These are phyloP conservation scores for Xiphophorus couchianus DNA, from an alignment of 2,113 vertebrate species.

Conservation along the genomic window DNA sequence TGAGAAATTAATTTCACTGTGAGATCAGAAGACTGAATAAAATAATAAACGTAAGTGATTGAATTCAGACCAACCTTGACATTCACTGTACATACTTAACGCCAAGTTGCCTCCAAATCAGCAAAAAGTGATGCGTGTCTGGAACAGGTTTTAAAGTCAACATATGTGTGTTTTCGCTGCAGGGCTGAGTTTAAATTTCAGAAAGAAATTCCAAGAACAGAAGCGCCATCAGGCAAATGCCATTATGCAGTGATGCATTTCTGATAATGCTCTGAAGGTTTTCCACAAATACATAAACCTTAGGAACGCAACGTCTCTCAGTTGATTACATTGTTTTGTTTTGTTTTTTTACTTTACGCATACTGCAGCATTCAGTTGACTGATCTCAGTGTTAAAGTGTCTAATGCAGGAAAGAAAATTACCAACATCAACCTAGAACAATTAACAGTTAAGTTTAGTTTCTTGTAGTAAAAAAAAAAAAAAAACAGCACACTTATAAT, in stretches of 20 bases:
- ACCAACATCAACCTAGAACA: background rate
- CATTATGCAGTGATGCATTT: background rate
- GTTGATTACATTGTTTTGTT: slow-evolving; percentile 37
- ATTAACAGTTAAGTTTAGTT: background rate
- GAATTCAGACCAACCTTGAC: background rate
- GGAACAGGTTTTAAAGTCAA: background rate
- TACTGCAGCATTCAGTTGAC: background rate
- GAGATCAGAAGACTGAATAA: background rate
- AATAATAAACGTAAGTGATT: background rate
- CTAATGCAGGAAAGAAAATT: background rate
- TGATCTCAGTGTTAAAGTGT: background rate
- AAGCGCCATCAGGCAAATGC: background rate
- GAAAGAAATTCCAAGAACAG: slow-evolving; percentile 3
- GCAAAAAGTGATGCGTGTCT: background rate
- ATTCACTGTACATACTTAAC: background rate
- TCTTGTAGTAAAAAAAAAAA: background rate
- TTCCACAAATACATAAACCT: slow-evolving; percentile 28
- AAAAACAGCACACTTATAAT: background rate
- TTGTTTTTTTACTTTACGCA: slow-evolving; percentile 2
- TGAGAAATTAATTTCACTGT: background rate
- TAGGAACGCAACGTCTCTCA: slow-evolving; percentile 30
- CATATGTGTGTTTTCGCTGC: background rate
- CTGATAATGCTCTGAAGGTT: slow-evolving; percentile 14
- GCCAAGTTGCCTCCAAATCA: background rate
- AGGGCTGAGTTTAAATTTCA: slow-evolving; percentile 8